phyloP scores from a whole-genome alignment of 2,113 vertebrate species.

The Actenoides hombroni region DNA sequence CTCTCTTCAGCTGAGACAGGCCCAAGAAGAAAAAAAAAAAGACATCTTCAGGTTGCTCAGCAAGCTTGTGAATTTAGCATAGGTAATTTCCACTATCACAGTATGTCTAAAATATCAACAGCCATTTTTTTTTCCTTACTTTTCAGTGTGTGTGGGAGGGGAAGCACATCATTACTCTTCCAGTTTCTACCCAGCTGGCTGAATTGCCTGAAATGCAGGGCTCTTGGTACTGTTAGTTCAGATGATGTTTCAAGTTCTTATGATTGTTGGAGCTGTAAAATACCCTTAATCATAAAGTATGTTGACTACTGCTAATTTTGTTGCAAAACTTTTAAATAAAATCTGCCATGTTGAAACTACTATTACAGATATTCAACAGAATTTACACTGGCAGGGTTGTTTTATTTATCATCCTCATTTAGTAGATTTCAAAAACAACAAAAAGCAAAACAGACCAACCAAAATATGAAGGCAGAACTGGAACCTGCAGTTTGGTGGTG shows the following conservation, averaged over 20 bases:
- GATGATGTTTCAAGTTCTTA: neutral
- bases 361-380: neutral
- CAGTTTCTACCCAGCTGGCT: neutral
- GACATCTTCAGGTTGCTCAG: neutral
- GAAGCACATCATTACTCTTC: neutral
- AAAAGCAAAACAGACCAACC: neutral
- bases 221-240: neutral
- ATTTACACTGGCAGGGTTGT: neutral
- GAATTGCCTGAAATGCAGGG: neutral
- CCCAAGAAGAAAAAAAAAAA: neutral
- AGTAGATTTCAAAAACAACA: neutral
- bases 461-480: neutral
- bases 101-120: neutral
- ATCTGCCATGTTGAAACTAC: neutral
- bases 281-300: neutral
- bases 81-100: neutral
- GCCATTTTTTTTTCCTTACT: neutral
- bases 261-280: neutral
- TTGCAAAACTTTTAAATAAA: neutral
- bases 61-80: neutral
- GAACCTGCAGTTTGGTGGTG: neutral
- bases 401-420: neutral
- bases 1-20: neutral
- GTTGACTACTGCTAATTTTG: neutral
- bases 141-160: neutral